A percentile compares a stretch with the other conserved stretches of the same genome.
Evolutionary conservation across 2,113 vertebrate species (phyloP).

Genomic region (Pitta sordida): DNA sequence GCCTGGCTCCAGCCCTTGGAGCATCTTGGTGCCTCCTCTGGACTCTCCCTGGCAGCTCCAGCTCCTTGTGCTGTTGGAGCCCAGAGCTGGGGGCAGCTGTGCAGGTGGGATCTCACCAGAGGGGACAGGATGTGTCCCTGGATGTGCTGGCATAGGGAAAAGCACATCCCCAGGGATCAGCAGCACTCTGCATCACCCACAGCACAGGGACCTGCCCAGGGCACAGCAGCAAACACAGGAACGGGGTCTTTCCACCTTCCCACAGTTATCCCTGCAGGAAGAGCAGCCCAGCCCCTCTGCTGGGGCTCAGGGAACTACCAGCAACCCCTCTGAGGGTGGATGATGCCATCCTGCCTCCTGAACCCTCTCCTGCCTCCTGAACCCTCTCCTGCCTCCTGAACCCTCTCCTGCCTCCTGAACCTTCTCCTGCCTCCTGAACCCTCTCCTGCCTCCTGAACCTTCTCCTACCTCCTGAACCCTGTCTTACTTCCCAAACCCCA

Average conservation of each 20-base stretch:
- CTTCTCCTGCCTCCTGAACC: neutral
- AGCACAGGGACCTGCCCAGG: neutral
- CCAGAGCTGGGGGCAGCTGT: too few relatives aligned
- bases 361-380: neutral
- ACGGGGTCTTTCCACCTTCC: neutral
- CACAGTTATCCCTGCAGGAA: rapidly evolving
- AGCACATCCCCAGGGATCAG: neutral
- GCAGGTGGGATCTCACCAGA: too few relatives aligned
- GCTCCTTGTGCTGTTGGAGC: too few relatives aligned
- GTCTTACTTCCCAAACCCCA: too few relatives aligned
- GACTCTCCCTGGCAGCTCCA: too few relatives aligned
- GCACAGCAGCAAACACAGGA: neutral
- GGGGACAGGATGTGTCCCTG: too few relatives aligned
- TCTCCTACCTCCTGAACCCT: neutral
- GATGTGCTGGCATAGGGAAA: neutral
- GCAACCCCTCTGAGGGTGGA: rapidly evolving
- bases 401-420: neutral
- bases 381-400: neutral
- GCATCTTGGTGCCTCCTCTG: too few relatives aligned
- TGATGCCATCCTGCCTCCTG: neutral
- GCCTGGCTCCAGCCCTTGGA: neutral
- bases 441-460: neutral
- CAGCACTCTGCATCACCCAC: neutral
- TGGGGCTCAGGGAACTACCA: neutral
- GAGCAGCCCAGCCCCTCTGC: neutral